Base-by-base conservation (phyloP, 1,140 invertebrate species). In the Rhizoglyphus robini region DNA sequence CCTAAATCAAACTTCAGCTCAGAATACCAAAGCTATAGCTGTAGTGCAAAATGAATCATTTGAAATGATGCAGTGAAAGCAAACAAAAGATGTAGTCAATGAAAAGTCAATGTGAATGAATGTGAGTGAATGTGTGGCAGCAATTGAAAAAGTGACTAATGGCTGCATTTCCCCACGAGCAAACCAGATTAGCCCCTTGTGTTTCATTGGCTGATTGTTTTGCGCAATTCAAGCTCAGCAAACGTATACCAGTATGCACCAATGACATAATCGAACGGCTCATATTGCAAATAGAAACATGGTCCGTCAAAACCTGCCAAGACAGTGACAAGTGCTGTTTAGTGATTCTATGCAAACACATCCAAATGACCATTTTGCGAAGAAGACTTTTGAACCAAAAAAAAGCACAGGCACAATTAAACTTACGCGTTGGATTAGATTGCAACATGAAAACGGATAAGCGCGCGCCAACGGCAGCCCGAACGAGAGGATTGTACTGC, bases 41-140 rank as follows among this genome's bases (percentile, higher is more conserved):
- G n/a, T n/a, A n/a, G n/a, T n/a, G n/a, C n/a, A n/a, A n/a, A n/a
- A n/a, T n/a, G n/a, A n/a, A n/a, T n/a, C n/a, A n/a, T n/a, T n/a
- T n/a, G n/a, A 54, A 54, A 54, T 54, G 51, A 54, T 54, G 51
- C 51, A 54, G 23, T 54, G 51, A 25, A 54, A 11, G 23, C 23
- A 15, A 23, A 54, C 23, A 25, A 54, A 8, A 32, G 8, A 32
- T 8, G 8, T 32, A 54, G 51, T 54, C 51, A 54, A 54, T 54
- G 51, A 54, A 54, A 54, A 54, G 8, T n/a, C 8, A 54, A 54
- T 8, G 23, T 23, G 15, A 54, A 25, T 11, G 8, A 54, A 8
- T 8, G 51, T 23, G 23, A 54, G 51, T 54, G 51, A 54, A 8
- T 41, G 36, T 54, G 51, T 54, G 20, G 5, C 8, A 23, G 15